phyloP scores from a whole-genome alignment of 2,888 invertebrate genomes.

The Caenorhabditis japonica region DNA sequence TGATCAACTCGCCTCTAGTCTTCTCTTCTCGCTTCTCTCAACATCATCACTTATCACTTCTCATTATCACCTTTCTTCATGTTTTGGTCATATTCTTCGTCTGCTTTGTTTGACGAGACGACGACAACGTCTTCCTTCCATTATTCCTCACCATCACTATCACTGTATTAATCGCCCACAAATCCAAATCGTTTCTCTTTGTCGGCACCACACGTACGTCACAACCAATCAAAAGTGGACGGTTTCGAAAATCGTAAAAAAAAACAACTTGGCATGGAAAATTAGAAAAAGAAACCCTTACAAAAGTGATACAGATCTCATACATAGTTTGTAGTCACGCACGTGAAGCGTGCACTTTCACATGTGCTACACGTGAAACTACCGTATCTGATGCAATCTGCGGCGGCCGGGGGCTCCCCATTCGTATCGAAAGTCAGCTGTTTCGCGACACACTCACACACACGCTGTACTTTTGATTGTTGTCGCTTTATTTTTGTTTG shows the following conservation, averaged over 20 bases:
- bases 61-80: constrained; percentile 1
- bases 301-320: too few relatives aligned
- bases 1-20: too few relatives aligned
- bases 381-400: constrained; percentile 46
- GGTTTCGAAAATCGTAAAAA: constrained; percentile 4
- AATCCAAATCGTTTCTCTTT: constrained; percentile 27
- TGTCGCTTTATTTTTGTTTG: too few relatives aligned
- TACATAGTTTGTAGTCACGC: too few relatives aligned
- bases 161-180: constrained; percentile 25
- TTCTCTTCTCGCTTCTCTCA: background rate
- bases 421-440: constrained; percentile 38
- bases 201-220: constrained; percentile 34
- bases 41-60: constrained; percentile 8
- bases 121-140: constrained; percentile 18
- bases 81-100: constrained; percentile 17
- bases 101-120: too few relatives aligned
- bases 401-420: constrained; percentile 1
- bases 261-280: constrained; percentile 10
- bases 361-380: constrained; percentile 32
- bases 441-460: too few relatives aligned
- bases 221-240: constrained; percentile 29
- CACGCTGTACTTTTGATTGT: too few relatives aligned
- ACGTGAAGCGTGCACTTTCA: constrained; percentile 14
- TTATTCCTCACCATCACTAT: constrained; percentile 6
- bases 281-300: background rate